Evolutionary conservation across 2,113 vertebrate species (phyloP).

Genomic region (Otocyon megalotis): DNA sequence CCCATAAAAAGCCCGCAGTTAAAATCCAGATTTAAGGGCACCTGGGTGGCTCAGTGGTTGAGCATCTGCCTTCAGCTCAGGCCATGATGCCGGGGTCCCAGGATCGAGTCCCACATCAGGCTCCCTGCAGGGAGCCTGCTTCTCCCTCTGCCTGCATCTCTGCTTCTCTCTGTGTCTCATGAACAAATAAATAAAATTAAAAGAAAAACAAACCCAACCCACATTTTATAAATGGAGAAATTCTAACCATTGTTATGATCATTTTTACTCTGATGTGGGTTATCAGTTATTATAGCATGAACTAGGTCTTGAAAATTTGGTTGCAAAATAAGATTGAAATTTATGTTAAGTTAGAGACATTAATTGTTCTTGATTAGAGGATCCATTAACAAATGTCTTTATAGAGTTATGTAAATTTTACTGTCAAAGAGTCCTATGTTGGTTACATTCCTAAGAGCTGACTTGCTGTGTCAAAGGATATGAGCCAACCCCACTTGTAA

Average conservation of each 20-base stretch:
- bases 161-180: too few species aligned
- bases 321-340: conserved; percentile 4
- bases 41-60: too few species aligned
- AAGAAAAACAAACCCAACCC: too few species aligned
- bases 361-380: neutral
- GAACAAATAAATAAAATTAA: too few species aligned
- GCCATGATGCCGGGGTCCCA: too few species aligned
- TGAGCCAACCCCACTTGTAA: neutral
- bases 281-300: conserved; percentile 16
- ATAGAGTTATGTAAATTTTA: conserved; percentile 1
- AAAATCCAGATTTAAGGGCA: neutral
- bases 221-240: neutral
- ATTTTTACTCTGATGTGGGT: neutral
- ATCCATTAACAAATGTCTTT: conserved; percentile 2
- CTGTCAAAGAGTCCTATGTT: neutral
- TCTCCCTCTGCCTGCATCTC: too few species aligned
- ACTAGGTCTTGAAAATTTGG: neutral
- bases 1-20: neutral
- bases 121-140: too few species aligned
- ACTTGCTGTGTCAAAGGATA: neutral
- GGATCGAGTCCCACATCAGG: too few species aligned
- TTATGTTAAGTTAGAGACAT: neutral
- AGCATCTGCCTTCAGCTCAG: too few species aligned
- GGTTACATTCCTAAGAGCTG: neutral
- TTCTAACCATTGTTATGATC: neutral